Evolutionary conservation across 2,888 invertebrate genomes (phyloP).

Genomic region (Monoplex corrugatus): DNA sequence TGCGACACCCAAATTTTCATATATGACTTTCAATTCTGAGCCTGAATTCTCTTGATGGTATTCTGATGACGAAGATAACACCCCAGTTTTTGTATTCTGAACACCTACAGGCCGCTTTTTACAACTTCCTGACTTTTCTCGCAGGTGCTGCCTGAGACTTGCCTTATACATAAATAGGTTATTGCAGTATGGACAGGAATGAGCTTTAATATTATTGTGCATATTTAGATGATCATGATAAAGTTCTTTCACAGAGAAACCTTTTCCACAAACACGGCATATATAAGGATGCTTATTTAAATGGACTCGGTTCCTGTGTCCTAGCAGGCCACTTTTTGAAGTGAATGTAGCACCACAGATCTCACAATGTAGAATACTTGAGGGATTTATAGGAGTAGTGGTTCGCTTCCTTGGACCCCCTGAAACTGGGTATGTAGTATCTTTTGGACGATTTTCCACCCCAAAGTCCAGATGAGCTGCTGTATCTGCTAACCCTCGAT

Average conservation of each 20-base stretch:
- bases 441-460: neutral
- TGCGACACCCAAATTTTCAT: no score
- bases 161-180: slow-evolving; percentile 14
- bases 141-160: slow-evolving; percentile 18
- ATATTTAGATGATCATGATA: slow-evolving; percentile 32
- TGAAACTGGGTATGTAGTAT: neutral
- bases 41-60: no score
- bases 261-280: neutral
- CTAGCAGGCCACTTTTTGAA: slow-evolving; percentile 5
- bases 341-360: slow-evolving; percentile 17
- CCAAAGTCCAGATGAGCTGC: neutral
- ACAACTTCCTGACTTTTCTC: neutral
- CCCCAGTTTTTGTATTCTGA: no score
- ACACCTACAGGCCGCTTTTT: neutral
- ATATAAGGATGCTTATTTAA: slow-evolving; percentile 8
- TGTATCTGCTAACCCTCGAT: neutral
- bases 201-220: slow-evolving; percentile 37
- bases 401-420: neutral
- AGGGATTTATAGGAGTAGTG: neutral
- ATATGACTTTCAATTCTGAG: no score
- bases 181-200: neutral
- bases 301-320: slow-evolving; percentile 29
- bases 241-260: slow-evolving; percentile 13
- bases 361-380: slow-evolving; percentile 4
- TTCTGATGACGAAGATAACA: no score